Percentiles rank a stretch among this genome's conserved stretches.
Evolutionary conservation across 2,113 vertebrate genomes (phyloP).

Genomic region (Gobio gobio): DNA sequence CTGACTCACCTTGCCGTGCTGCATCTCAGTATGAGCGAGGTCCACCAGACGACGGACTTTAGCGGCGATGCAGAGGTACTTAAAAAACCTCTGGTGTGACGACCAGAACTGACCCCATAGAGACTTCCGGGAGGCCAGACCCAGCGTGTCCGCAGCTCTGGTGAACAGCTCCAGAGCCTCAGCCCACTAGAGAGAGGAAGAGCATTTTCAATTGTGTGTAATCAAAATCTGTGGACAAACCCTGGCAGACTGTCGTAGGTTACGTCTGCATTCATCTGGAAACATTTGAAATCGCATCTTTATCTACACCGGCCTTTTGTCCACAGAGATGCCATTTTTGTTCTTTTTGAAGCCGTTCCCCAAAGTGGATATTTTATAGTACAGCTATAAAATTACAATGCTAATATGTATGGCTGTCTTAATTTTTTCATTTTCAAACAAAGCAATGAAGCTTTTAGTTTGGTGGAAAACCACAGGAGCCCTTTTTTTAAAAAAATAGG

Average conservation of each 20-base stretch:
- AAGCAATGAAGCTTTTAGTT: too few species aligned
- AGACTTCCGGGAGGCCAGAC: constrained; percentile 92
- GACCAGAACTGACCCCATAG: constrained; percentile 99
- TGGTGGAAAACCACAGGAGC: too few species aligned
- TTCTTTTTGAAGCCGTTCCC: too few species aligned
- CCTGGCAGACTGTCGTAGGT: too few species aligned
- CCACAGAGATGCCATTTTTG: too few species aligned
- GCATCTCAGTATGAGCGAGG: constrained; percentile 87
- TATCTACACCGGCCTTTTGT: too few species aligned
- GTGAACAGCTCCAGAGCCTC: constrained; percentile 91
- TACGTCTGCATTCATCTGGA: neutral
- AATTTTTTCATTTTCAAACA: too few species aligned
- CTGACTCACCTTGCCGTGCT: constrained; percentile 84
- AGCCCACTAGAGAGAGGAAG: constrained; percentile 82
- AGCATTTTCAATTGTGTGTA: neutral
- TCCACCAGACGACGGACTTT: constrained; percentile 92
- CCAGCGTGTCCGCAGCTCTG: constrained; percentile 87
- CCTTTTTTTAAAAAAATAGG: too few species aligned
- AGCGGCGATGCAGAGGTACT: constrained; percentile 97
- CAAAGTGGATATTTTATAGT: too few species aligned
- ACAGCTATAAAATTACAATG: too few species aligned
- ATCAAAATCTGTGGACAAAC: too few species aligned
- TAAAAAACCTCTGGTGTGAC: constrained; percentile 97
- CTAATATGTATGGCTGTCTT: too few species aligned
- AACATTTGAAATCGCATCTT: neutral